Percentiles rank a stretch among this genome's conserved stretches.
These are phyloP conservation scores for Corydoras maculifer DNA, from an alignment of 2,113 vertebrate species.

Conservation along the genomic window DNA sequence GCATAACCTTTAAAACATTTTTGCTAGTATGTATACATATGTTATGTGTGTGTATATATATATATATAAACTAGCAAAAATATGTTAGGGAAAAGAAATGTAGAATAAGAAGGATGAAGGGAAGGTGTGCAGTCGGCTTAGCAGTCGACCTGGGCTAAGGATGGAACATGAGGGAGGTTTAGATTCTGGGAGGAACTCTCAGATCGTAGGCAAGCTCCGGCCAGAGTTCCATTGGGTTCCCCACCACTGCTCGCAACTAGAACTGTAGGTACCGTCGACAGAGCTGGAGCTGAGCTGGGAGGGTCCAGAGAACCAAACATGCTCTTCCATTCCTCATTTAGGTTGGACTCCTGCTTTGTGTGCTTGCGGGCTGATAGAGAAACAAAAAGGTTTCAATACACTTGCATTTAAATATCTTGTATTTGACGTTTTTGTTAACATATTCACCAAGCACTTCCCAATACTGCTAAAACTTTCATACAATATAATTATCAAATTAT, in stretches of 20 bases:
- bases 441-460: too few species aligned
- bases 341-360: conserved; percentile 87
- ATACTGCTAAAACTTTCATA: too few species aligned
- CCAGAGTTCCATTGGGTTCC: conserved; percentile 62
- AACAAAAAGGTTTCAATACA: too few species aligned
- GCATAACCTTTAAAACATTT: too few species aligned
- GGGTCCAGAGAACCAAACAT: conserved; percentile 97
- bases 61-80: too few species aligned
- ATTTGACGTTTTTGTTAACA: too few species aligned
- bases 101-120: not conserved
- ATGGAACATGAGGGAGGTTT: conserved; percentile 63
- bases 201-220: conserved; percentile 66
- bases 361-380: conserved; percentile 79
- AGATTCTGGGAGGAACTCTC: conserved; percentile 68
- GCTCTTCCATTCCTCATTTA: conserved; percentile 98
- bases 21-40: too few species aligned
- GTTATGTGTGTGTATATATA: too few species aligned
- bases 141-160: conserved; percentile 71
- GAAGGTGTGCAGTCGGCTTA: conserved; percentile 34
- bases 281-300: conserved; percentile 57
- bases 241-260: conserved; percentile 51
- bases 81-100: not conserved
- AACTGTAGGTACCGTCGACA: conserved; percentile 65
- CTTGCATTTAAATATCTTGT: too few species aligned
- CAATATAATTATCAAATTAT: too few species aligned